These are phyloP conservation scores for Dicaeum eximium DNA, from an alignment of 2,113 vertebrate genomes.

Conservation along the genomic window DNA sequence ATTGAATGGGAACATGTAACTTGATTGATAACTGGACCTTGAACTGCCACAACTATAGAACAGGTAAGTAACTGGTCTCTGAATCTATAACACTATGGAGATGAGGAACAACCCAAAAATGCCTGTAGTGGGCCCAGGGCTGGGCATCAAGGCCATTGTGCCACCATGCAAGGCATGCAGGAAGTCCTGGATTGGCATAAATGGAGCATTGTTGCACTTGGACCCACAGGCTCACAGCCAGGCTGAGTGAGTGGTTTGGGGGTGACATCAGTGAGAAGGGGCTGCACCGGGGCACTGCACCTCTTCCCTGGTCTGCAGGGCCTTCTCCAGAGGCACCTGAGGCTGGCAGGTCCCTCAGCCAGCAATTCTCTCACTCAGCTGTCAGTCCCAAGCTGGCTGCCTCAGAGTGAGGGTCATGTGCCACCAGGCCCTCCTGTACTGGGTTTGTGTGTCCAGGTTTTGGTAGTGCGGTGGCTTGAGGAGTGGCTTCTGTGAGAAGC, in stretches of 20 bases:
- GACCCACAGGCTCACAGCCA: background rate
- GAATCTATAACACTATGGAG: no score
- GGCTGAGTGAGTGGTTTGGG: background rate
- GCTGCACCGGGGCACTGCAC: accelerated
- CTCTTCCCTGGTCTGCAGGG: background rate
- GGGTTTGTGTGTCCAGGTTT: background rate
- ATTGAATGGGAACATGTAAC: no score
- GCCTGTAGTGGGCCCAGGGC: background rate
- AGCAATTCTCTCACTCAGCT: background rate
- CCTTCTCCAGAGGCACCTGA: background rate
- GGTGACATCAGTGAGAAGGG: background rate
- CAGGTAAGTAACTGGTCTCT: no score
- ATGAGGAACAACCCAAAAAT: no score
- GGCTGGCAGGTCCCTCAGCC: background rate
- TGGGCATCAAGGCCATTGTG: accelerated
- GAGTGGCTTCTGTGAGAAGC: background rate
- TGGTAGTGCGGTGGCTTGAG: background rate
- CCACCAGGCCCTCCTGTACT: accelerated
- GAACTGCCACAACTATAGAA: no score
- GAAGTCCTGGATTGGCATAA: accelerated
- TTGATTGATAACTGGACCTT: no score
- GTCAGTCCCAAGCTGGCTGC: background rate
- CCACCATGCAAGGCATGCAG: accelerated
- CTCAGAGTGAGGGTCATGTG: accelerated
- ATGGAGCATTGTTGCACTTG: accelerated